These are phyloP conservation scores for Ianthella basta DNA, from an alignment of 37 sponge, comb jelly and placozoan genomes.

Conservation along the genomic window DNA sequence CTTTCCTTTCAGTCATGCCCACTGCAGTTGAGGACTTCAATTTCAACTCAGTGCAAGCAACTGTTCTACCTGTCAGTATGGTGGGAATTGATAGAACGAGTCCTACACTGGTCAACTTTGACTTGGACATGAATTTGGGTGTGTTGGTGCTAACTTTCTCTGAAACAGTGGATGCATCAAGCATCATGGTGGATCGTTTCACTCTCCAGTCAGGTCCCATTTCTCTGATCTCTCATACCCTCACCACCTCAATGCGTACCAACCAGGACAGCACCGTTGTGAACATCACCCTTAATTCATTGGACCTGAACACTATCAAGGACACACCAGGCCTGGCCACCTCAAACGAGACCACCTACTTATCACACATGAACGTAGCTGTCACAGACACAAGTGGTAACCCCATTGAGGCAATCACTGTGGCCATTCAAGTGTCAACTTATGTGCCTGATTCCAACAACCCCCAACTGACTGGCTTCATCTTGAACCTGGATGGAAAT, in stretches of 20 bases:
- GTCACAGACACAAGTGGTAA: conserved; percentile 69
- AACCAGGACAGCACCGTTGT: conserved; percentile 31
- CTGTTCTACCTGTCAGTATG: not conserved
- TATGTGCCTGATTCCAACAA: conserved; percentile 62
- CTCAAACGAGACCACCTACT: conserved; percentile 66
- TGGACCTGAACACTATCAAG: conserved; percentile 78
- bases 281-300: conserved; percentile 39
- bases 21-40: conserved; percentile 68
- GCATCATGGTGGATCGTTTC: conserved; percentile 44
- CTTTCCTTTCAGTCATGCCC: conserved; percentile 71
- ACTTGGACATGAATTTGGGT: conserved; percentile 62
- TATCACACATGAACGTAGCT: conserved; percentile 49
- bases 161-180: conserved; percentile 64
- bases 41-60: conserved; percentile 43
- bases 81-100: conserved; percentile 51
- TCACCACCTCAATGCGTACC: conserved; percentile 34
- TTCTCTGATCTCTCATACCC: conserved; percentile 22
- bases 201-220: conserved; percentile 42
- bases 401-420: conserved; percentile 35
- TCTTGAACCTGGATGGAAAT: conserved; percentile 70
- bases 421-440: conserved; percentile 44
- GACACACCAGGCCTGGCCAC: conserved; percentile 64
- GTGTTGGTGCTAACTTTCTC: conserved; percentile 68
- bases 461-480: conserved; percentile 60
- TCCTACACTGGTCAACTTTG: conserved; percentile 50